These are phyloP conservation scores for Electrophaes corylata DNA, from an alignment of 2,888 invertebrate species.

Conservation along the genomic window DNA sequence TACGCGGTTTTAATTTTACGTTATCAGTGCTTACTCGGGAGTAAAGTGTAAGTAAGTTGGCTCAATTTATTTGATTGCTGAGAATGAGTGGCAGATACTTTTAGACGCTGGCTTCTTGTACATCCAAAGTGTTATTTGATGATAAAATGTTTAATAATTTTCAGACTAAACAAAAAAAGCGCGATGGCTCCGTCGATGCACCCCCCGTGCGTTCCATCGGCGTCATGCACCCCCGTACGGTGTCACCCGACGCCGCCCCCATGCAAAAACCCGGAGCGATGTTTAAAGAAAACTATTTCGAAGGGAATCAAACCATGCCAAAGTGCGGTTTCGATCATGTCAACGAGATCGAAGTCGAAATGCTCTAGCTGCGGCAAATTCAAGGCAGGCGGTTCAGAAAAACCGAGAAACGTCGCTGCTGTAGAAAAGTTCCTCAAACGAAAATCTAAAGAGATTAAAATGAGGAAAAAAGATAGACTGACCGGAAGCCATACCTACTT, in stretches of 20 bases:
- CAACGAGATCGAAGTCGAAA: slow-evolving; percentile 58
- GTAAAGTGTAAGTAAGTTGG: slow-evolving; percentile 45
- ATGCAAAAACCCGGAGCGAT: slow-evolving; percentile 67
- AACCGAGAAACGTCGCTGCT: slow-evolving; percentile 47
- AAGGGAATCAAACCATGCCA: slow-evolving; percentile 63
- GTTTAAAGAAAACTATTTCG: slow-evolving; percentile 59
- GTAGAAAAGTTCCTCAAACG: slow-evolving; percentile 60
- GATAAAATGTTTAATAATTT: slow-evolving; percentile 37
- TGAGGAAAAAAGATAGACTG: slow-evolving; percentile 60
- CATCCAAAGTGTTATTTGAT: slow-evolving; percentile 8
- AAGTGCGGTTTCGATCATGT: slow-evolving; percentile 73
- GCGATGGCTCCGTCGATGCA: slow-evolving; percentile 66
- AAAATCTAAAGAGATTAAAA: slow-evolving; percentile 60
- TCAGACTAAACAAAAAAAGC: slow-evolving; percentile 45
- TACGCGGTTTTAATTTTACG: slow-evolving; percentile 18
- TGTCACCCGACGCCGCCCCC: slow-evolving; percentile 72
- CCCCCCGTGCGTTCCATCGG: slow-evolving; percentile 71
- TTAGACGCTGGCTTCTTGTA: slow-evolving; percentile 57
- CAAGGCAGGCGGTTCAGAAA: slow-evolving; percentile 37
- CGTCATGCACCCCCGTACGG: slow-evolving; percentile 66
- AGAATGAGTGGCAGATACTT: slow-evolving; percentile 58
- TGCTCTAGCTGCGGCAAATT: slow-evolving; percentile 62
- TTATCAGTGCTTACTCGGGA: slow-evolving; percentile 27
- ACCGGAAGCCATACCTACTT: slow-evolving; percentile 56
- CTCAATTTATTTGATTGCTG: slow-evolving; percentile 37